Evolutionary conservation across 2,888 invertebrate species (phyloP), one percentile per base, ranked within the genome.

Genomic region (Bruchidius siliquastri): DNA sequence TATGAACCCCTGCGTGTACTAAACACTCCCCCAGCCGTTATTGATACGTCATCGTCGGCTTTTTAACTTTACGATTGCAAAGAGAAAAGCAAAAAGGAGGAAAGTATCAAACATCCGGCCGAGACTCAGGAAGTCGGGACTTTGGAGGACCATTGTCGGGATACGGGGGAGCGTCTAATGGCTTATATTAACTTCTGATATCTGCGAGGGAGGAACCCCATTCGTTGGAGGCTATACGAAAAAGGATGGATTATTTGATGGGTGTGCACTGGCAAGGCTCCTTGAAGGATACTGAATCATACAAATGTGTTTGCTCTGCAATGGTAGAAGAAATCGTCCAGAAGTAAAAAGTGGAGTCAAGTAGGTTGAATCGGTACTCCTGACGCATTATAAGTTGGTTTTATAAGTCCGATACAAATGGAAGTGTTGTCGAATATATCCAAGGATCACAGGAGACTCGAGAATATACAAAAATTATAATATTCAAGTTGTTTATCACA

Each of bases 141-240:
- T 79, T 82, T 82, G 82, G 80, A 79, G 79, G 79, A 78, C 80
- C 78, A 81, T 83, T 80, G 81, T 82, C 74, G 75, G 74, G 73
- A 71, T 75, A 77, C 77, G 79, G 75, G 81, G 79, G 78, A 72
- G 73, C 76, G 67, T 76, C 77, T 82, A 82, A 83, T 82, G 81
- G 82, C 77, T 81, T 80, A 82, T 83, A 82, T 83, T 82, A 82
- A 82, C 80, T 81, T 80, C 75, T 79, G 80, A 82, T 81, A 81
- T 81, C 71, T 71, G 20, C 26, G 30, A 71, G 18, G 71, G 71
- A 32, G 32, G 30, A 30, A 13, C 26, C 20, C 21, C 10, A 21
- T 68, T 68, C 68, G 21, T 68, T 1, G 20, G 20, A n/a, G 68
- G 21, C 18, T 22, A 3, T 68, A n/a, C 22, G 68, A 68, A 21